Evolutionary conservation across 2,113 vertebrate genomes (phyloP).

Genomic region (Parotia lawesii): DNA sequence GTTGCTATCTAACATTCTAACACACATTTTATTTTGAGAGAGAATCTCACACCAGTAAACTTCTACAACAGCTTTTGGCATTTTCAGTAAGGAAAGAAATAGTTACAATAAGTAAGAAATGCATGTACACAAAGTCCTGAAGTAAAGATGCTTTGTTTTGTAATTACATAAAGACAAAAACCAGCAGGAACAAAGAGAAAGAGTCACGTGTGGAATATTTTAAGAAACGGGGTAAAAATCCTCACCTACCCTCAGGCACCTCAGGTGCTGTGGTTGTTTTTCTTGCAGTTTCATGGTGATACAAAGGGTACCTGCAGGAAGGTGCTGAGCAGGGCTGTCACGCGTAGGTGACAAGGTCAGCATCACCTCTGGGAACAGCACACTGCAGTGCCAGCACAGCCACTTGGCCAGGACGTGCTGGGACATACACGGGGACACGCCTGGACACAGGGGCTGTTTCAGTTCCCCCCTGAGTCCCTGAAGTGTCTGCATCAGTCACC

Average conservation of each 20-base stretch:
- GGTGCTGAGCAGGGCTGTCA: background rate
- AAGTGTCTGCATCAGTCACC: background rate
- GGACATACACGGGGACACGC: background rate
- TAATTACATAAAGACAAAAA: background rate
- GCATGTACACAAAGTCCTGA: background rate
- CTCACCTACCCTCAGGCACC: rapidly evolving
- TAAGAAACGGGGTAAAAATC: background rate
- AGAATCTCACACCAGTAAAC: background rate
- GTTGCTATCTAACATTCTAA: background rate
- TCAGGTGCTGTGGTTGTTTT: rapidly evolving
- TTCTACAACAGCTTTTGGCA: background rate
- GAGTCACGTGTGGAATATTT: rapidly evolving
- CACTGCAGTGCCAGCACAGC: background rate
- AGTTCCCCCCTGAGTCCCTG: background rate
- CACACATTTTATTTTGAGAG: background rate
- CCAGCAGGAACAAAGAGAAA: background rate
- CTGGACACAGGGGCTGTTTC: background rate
- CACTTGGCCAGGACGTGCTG: rapidly evolving
- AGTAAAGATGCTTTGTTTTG: background rate
- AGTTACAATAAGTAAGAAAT: background rate
- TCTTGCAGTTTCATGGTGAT: rapidly evolving
- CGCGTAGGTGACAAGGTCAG: background rate
- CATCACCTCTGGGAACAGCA: background rate
- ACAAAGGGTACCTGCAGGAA: background rate
- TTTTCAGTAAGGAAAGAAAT: background rate